Evolutionary conservation across 2,888 invertebrate genomes (phyloP).

Genomic region (Chrysodeixis includens): DNA sequence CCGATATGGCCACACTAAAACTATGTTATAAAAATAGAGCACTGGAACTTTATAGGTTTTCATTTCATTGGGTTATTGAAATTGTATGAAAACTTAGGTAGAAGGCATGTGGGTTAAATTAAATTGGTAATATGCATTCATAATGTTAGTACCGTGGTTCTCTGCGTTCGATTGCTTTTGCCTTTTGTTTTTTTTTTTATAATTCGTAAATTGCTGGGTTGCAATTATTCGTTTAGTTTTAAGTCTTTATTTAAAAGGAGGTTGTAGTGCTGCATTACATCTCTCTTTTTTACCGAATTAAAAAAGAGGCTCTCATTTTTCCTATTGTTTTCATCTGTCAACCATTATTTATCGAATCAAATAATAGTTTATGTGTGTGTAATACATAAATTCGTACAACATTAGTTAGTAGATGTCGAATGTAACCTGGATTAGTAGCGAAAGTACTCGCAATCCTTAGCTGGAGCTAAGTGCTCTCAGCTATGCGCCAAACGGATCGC

Average conservation of each 20-base stretch:
- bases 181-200: too few relatives aligned
- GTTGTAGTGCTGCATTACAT: too few relatives aligned
- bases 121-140: background rate
- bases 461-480: background rate
- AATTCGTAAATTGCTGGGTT: too few relatives aligned
- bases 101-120: background rate
- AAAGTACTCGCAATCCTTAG: constrained; percentile 6
- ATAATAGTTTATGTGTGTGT: too few relatives aligned
- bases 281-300: too few relatives aligned
- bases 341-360: too few relatives aligned
- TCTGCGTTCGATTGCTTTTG: too few relatives aligned
- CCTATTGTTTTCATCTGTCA: too few relatives aligned
- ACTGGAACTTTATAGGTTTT: background rate
- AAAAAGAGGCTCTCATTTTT: too few relatives aligned
- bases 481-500: constrained; percentile 5
- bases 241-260: too few relatives aligned
- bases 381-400: background rate
- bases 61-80: constrained; percentile 4
- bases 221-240: too few relatives aligned
- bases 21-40: background rate
- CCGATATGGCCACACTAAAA: constrained; percentile 4
- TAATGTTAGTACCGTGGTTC: too few relatives aligned
- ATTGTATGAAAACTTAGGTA: background rate
- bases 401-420: background rate
- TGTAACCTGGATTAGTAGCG: constrained; percentile 1